phyloP scores from a whole-genome alignment of 2,888 invertebrate species.

The Adineta ricciae region DNA sequence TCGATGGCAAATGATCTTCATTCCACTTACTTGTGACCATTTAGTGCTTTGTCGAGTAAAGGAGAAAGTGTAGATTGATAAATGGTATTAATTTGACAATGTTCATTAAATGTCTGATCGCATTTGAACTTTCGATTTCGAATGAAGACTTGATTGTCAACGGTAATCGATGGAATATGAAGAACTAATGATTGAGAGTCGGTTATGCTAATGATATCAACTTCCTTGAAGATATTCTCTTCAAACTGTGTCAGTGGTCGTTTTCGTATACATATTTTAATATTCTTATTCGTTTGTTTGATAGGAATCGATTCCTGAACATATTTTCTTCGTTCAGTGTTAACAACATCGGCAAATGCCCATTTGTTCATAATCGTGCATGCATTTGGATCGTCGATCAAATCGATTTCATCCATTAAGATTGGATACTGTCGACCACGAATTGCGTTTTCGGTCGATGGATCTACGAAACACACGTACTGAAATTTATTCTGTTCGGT shows the following conservation, averaged over 20 bases:
- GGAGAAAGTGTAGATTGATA: constrained; percentile 1
- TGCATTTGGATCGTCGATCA: constrained; percentile 2
- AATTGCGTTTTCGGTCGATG: neutral
- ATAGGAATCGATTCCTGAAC: neutral
- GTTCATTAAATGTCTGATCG: neutral
- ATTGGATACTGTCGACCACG: constrained; percentile 12
- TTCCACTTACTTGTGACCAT: neutral
- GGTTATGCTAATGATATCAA: constrained; percentile 9
- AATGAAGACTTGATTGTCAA: constrained; percentile 17
- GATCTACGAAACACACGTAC: neutral
- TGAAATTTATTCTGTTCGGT: neutral
- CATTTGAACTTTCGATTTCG: constrained; percentile 4
- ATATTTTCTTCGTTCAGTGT: neutral
- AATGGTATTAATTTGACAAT: neutral
- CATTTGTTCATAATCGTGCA: neutral
- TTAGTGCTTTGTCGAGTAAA: neutral
- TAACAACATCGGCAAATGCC: neutral
- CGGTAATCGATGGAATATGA: neutral
- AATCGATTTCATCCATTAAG: neutral
- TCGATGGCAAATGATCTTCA: neutral
- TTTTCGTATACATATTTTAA: neutral
- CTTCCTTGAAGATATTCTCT: neutral
- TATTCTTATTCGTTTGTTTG: neutral
- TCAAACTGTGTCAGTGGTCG: constrained; percentile 16
- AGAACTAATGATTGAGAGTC: neutral